These are phyloP conservation scores for Micrasema longulum DNA, from an alignment of 1,140 invertebrate genomes.

Conservation along the genomic window DNA sequence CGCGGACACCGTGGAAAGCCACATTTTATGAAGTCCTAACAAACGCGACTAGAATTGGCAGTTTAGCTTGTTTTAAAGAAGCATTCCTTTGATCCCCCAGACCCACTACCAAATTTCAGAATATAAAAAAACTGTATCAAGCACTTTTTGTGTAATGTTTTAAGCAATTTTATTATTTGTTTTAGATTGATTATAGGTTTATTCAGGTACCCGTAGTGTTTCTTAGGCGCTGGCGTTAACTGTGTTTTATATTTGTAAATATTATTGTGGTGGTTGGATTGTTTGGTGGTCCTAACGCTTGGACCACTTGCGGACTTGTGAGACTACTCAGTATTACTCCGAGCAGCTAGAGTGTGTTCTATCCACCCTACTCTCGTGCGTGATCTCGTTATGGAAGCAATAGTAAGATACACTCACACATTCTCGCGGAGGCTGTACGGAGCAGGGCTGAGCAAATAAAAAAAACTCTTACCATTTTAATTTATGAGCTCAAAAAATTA, in stretches of 20 bases:
- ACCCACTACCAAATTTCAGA: not conserved
- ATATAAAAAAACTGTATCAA: not conserved
- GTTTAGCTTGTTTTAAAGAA: constrained; percentile 7
- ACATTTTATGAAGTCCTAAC: constrained; percentile 28
- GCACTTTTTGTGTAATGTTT: constrained; percentile 7
- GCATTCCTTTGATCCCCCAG: constrained; percentile 7
- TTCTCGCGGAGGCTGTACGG: not conserved
- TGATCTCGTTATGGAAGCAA: constrained; percentile 14
- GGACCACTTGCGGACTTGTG: constrained; percentile 35
- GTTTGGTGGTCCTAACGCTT: constrained; percentile 23
- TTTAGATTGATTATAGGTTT: not conserved
- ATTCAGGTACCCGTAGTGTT: not conserved
- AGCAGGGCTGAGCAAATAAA: constrained; percentile 1
- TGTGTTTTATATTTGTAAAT: constrained; percentile 6
- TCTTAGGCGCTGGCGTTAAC: constrained; percentile 1
- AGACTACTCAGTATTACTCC: constrained; percentile 4
- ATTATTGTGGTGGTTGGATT: constrained; percentile 12
- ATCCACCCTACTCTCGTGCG: constrained; percentile 21
- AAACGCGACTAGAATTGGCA: not conserved
- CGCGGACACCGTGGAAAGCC: constrained; percentile 5
- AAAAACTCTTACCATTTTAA: not conserved
- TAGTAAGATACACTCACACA: constrained; percentile 12
- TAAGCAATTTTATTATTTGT: not conserved
- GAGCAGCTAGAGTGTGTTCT: constrained; percentile 9
- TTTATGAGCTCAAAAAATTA: not conserved